Conservation (phyloP, 2,797 vertebrate genomes). For the Melanotaenia trifasciata region DNA sequence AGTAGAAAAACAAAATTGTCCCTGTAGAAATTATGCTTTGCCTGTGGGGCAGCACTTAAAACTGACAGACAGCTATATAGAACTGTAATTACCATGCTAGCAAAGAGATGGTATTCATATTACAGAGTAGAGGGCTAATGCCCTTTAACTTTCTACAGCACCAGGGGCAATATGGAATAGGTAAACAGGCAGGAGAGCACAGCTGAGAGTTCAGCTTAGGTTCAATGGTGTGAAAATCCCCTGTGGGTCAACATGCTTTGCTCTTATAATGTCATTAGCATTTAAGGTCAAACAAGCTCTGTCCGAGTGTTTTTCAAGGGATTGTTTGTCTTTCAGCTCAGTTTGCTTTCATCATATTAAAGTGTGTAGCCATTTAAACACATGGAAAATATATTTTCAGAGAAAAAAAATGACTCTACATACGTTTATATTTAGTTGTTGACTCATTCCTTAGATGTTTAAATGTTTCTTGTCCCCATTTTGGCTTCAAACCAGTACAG, state of each 20-base stretch:
- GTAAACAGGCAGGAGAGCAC: conserved; percentile 49
- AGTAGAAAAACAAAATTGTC: conserved; percentile 32
- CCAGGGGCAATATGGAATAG: conserved; percentile 20
- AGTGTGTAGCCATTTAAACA: neutral
- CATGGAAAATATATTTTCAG: neutral
- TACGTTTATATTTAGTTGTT: neutral
- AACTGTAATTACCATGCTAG: conserved; percentile 60
- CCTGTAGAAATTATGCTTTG: conserved; percentile 31
- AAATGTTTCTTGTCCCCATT: conserved; percentile 41
- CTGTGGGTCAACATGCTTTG: conserved; percentile 75
- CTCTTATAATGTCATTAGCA: conserved; percentile 76
- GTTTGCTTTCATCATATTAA: conserved; percentile 1
- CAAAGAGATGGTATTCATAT: conserved; percentile 62
- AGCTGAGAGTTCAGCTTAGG: conserved; percentile 56
- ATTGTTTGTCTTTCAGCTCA: conserved; percentile 18
- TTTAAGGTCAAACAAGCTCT: conserved; percentile 72
- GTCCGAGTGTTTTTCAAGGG: conserved; percentile 35
- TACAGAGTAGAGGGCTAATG: conserved; percentile 63
- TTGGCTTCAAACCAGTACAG: conserved; percentile 40
- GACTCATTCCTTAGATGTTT: conserved; percentile 6
- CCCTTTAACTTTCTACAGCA: conserved; percentile 43
- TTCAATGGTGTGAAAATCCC: conserved; percentile 78
- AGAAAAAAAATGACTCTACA: neutral
- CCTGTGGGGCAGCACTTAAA: conserved; percentile 54
- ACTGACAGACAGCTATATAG: conserved; percentile 56